Evolutionary conservation across 2,113 vertebrate genomes (phyloP).

Genomic region (Anser cygnoides): DNA sequence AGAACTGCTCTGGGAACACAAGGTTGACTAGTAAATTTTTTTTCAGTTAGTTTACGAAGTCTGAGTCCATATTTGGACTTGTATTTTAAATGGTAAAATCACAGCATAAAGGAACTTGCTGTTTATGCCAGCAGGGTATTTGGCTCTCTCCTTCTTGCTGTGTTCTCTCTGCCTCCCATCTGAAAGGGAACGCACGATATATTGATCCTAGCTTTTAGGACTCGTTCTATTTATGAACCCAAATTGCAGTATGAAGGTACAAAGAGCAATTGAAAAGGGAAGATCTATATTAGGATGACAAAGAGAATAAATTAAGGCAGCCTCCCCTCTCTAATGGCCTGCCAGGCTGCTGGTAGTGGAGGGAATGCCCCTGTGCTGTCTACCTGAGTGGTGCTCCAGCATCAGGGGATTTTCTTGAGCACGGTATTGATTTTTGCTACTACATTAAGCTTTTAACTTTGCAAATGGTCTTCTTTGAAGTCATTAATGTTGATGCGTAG

Average conservation of each 20-base stretch:
- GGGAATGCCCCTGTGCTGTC: not conserved
- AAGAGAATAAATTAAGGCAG: conserved; percentile 34
- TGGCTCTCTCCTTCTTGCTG: not conserved
- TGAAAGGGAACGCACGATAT: not conserved
- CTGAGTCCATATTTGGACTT: not conserved
- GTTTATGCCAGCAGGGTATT: not conserved
- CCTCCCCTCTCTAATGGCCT: not conserved
- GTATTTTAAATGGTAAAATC: not conserved
- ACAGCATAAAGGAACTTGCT: not conserved
- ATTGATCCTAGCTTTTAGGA: conserved; percentile 49
- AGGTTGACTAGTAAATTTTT: not conserved
- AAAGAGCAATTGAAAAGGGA: not conserved
- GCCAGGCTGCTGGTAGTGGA: rapidly evolving
- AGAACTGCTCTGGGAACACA: not conserved
- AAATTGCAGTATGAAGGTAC: not conserved
- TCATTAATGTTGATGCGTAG: conserved; percentile 14
- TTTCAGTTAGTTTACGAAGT: not conserved
- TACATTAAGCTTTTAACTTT: conserved; percentile 58
- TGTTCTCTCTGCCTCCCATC: not conserved
- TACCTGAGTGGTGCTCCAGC: not conserved
- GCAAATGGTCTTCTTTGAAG: conserved; percentile 33
- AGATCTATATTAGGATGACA: conserved; percentile 42
- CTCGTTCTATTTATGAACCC: conserved; percentile 20
- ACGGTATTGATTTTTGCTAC: conserved; percentile 60
- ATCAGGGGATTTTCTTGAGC: not conserved